Conservation (phyloP, 1,140 invertebrate genomes). For the Platyscapa corneri region DNA sequence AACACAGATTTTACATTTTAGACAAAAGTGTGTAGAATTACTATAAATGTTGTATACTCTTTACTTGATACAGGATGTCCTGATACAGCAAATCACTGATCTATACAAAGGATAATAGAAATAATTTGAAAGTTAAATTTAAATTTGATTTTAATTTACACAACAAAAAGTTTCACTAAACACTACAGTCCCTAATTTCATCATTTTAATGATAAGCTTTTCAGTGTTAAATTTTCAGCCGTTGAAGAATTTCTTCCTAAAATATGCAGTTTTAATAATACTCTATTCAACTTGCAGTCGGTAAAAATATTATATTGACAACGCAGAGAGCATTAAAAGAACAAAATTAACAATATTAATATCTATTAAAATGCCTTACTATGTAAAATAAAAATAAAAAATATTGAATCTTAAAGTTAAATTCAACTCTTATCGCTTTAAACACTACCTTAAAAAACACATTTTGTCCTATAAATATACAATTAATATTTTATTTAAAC, state of each 20-base stretch:
- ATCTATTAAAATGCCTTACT: background rate
- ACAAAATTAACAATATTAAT: background rate
- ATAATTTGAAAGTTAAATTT: background rate
- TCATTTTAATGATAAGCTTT: background rate
- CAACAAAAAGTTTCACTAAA: background rate
- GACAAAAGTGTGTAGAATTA: background rate
- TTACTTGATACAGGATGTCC: background rate
- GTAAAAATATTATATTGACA: background rate
- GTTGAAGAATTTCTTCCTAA: background rate
- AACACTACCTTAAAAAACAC: no score
- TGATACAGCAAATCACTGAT: no score
- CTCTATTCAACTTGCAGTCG: background rate
- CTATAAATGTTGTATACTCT: background rate
- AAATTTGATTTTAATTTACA: background rate
- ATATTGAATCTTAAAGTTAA: no score
- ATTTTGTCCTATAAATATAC: no score
- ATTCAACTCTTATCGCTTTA: no score
- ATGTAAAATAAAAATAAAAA: no score
- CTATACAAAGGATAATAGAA: no score
- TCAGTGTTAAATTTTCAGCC: background rate
- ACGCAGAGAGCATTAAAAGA: background rate
- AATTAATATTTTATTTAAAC: no score
- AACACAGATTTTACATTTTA: background rate
- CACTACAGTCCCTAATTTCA: background rate
- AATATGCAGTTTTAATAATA: background rate